phyloP scores from a whole-genome alignment of 2,888 invertebrate genomes.

The Sinodicranocentrus sp. region DNA sequence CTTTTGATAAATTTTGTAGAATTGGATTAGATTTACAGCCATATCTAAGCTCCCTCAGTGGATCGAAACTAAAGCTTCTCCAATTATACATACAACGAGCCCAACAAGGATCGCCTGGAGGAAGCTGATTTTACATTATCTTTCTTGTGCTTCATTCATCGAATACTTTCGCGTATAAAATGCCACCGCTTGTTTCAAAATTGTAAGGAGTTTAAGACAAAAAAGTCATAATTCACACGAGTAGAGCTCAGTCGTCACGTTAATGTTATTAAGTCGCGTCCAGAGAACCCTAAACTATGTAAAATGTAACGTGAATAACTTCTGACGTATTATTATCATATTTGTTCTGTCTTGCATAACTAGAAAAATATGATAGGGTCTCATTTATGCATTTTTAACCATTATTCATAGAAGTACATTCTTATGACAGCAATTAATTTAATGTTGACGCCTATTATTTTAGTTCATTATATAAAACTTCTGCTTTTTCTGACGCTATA shows the following conservation, averaged over 20 bases:
- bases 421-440: conserved; percentile 31
- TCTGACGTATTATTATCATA: conserved; percentile 29
- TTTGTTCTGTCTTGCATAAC: conserved; percentile 7
- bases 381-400: conserved; percentile 55
- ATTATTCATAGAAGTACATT: neutral
- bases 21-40: conserved; percentile 80
- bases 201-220: neutral
- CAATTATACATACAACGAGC: conserved; percentile 87
- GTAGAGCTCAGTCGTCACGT: conserved; percentile 15
- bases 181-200: conserved; percentile 20
- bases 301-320: neutral
- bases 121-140: conserved; percentile 62
- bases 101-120: conserved; percentile 77
- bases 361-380: conserved; percentile 37
- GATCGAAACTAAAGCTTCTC: conserved; percentile 93
- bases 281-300: neutral
- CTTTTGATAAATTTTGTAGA: conserved; percentile 52
- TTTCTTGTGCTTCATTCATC: conserved; percentile 22
- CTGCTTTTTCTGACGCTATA: neutral
- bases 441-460: conserved; percentile 28
- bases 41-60: conserved; percentile 88
- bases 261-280: neutral
- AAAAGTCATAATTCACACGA: conserved; percentile 11
- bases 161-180: neutral
- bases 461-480: conserved; percentile 6